These are phyloP conservation scores for Genyomyrus donnyi DNA, from an alignment of 2,113 vertebrate genomes.

Conservation along the genomic window DNA sequence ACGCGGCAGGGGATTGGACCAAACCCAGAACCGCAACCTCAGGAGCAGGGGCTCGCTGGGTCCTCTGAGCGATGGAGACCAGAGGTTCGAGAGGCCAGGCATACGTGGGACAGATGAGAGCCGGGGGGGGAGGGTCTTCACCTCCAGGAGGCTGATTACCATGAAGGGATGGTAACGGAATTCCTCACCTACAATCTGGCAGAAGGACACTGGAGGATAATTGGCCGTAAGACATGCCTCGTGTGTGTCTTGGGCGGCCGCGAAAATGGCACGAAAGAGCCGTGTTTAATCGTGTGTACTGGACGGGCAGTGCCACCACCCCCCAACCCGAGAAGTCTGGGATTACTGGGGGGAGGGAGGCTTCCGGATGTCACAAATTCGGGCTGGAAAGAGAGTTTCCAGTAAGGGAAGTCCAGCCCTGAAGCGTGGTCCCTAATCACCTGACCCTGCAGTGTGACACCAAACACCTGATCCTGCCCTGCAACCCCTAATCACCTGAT, in stretches of 20 bases:
- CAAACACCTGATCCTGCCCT: not conserved
- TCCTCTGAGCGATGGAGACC: not conserved
- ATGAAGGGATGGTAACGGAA: not conserved
- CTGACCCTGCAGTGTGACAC: not conserved
- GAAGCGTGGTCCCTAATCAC: not conserved
- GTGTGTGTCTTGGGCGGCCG: not conserved
- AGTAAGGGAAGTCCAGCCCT: not conserved
- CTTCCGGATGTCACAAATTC: not conserved
- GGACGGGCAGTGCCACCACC: not conserved
- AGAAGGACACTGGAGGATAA: not conserved
- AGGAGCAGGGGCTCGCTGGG: not conserved
- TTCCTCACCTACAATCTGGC: not conserved
- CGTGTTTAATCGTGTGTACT: not conserved
- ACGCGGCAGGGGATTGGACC: not conserved
- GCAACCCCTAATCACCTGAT: too few relatives aligned
- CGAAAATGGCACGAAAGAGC: not conserved
- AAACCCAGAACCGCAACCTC: not conserved
- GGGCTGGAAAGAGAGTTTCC: not conserved
- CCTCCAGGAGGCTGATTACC: not conserved
- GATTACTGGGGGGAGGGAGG: not conserved
- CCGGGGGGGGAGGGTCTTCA: not conserved
- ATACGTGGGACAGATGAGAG: not conserved
- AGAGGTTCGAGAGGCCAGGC: not conserved
- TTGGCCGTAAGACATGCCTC: constrained; percentile 1
- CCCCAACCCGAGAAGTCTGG: not conserved